Evolutionary conservation across 2,797 vertebrate species (phyloP).

Genomic region (Vultur gryphus): DNA sequence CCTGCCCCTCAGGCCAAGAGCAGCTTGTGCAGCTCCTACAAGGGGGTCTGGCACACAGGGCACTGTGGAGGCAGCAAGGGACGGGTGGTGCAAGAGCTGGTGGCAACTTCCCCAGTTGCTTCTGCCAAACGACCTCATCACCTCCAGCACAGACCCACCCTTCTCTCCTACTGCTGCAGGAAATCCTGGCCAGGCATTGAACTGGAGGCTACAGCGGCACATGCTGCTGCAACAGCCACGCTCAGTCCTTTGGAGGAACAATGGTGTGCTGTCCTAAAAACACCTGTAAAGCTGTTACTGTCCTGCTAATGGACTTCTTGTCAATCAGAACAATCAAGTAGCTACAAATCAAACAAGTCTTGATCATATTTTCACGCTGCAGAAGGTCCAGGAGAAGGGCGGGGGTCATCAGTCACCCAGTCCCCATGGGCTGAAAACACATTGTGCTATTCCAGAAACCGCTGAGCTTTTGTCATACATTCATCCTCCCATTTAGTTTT

Average conservation of each 20-base stretch:
- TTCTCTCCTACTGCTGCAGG: neutral
- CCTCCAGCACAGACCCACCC: neutral
- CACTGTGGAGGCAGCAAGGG: neutral
- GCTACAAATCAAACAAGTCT: neutral
- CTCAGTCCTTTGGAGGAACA: neutral
- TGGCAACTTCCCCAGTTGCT: neutral
- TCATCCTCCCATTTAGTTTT: neutral
- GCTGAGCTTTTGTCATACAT: accelerated
- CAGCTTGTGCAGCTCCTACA: neutral
- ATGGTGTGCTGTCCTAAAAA: neutral
- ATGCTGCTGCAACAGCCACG: neutral
- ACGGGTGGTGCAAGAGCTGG: neutral
- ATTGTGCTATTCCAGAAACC: neutral
- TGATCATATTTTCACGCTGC: neutral
- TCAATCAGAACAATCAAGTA: neutral
- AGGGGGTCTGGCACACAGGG: neutral
- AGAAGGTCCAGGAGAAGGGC: neutral
- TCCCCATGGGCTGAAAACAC: neutral
- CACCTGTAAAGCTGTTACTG: neutral
- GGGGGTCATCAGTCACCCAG: neutral
- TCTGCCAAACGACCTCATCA: neutral
- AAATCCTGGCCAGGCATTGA: neutral
- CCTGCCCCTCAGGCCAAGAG: neutral
- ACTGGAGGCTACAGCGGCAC: accelerated
- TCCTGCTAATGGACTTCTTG: neutral